Conservation (phyloP, 2,888 invertebrate genomes). For the Melanotus villosus region DNA sequence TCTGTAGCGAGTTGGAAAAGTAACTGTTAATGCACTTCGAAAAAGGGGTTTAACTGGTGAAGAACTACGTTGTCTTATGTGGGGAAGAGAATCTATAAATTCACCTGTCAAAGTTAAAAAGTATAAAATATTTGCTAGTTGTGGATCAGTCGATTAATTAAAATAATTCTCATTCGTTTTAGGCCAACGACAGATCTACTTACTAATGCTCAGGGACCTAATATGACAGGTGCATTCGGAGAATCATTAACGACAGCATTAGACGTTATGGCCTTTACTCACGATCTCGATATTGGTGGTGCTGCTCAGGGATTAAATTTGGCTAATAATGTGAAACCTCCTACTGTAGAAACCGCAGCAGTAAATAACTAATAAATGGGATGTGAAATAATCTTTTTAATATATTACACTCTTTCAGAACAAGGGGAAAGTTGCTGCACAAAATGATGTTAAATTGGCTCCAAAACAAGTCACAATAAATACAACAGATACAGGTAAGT, state of each 20-base stretch:
- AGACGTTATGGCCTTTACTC: constrained; percentile 88
- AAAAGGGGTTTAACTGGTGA: constrained; percentile 90
- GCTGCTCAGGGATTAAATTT: constrained; percentile 61
- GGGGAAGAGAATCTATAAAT: constrained; percentile 91
- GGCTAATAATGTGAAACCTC: constrained; percentile 54
- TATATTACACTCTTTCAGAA: too few species aligned
- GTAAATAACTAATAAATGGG: background rate
- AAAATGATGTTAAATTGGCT: too few species aligned
- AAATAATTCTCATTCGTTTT: constrained; percentile 16
- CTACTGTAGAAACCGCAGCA: constrained; percentile 23
- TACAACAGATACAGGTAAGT: constrained; percentile 9
- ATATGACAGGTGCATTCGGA: constrained; percentile 70
- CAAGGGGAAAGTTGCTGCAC: too few species aligned
- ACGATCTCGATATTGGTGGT: constrained; percentile 70
- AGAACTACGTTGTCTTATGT: constrained; percentile 88
- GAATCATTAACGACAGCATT: constrained; percentile 82
- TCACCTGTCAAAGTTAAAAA: constrained; percentile 84
- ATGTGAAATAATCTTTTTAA: background rate
- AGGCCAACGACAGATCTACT: constrained; percentile 66
- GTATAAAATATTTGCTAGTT: constrained; percentile 61
- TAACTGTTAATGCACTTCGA: constrained; percentile 86
- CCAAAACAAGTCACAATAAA: constrained; percentile 28
- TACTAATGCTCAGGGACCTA: constrained; percentile 60
- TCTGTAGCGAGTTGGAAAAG: constrained; percentile 85
- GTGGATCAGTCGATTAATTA: background rate